Evolutionary conservation across 2,113 vertebrate species (phyloP), one percentile per base, ranked within the genome.

Genomic region (Labeo rohita): DNA sequence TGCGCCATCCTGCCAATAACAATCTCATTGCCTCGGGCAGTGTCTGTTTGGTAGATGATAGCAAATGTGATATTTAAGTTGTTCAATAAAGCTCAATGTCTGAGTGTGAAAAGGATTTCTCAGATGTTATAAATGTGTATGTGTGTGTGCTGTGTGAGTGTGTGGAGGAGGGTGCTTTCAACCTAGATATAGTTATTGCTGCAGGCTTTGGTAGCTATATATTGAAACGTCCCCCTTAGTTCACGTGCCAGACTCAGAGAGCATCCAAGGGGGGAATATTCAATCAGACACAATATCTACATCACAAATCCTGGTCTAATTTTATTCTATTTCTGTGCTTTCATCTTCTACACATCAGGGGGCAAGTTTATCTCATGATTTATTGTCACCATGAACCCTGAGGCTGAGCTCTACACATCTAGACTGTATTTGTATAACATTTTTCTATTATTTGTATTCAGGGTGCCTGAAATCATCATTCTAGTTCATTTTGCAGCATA

Each of bases 61-160:
- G 63, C 1, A 11, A 80, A 54, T 73, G 16, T 45, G 56, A 59
- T 84, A 61, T 80, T 75, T 80, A 79, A 76, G 79, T 80, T 84
- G 77, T 66, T 84, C 84, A 75, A 84, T 87, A 84, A 84, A 84
- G 63, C 86, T 45, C 39, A 66, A 84, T 47, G 8, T 84, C 66
- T 80, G 34, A 54, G 12, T 47, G 2, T 36, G 36, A 23, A 15
- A 77, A 84, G 81, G 74, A 79, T 50, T 77, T 79, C 45, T 75
- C 61, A 78, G 63, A 50, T 84, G 66, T 76, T 76, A 83, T 65
- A 86, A 87, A 70, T 77, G 10, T 59, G 34, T 59, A 10, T 16
- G 34, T 34, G n/a, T 18, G 6, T 18, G 15, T 9, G 18, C 13
- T 4, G 7, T 36, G 66, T 56, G 49, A 11, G n/a, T 6, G 15